Evolutionary conservation across 2,113 vertebrate species (phyloP), one percentile per base, ranked within the genome.

Genomic region (Rhabdornis inornatus): DNA sequence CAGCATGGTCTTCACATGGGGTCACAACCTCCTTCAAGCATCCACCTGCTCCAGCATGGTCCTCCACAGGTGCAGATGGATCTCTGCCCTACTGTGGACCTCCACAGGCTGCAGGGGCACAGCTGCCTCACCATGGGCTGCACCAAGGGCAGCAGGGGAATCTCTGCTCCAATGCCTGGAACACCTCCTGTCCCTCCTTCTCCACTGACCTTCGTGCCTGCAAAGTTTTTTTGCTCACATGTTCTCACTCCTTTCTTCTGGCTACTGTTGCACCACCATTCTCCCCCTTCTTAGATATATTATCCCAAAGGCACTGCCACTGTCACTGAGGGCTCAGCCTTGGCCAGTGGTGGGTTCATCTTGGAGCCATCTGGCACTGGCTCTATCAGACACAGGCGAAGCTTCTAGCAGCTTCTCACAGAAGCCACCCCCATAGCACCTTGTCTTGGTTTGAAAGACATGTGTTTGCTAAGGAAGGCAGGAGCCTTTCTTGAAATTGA

Each of bases 311-410:
- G 16, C 2, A 0, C 12, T 35, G 9, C 10, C 39, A 8, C 27
- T 5, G 6, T 12, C 6, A 3, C 37, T 47, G 60, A 12, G 12
- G 61, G 35, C 44, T 53, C 8, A 13, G 18, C 44, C 21, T 63
- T 64, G 37, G 25, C 10, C 49, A 42, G 14, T 3, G 6, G 9
- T 6, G 3, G 12, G 27, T 52, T 27, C 7, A 3, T 45, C 44
- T 6, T n/a, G 44, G 61, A 72, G 28, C 18, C 2, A 8, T 31
- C 16, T 68, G 55, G 27, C 35, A 12, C 22, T 31, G 50, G 11
- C 31, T 39, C 17, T 64, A 7, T 75, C 6, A 7, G 49, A 69
- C 35, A 39, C 0, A 9, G 21, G 19, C 0, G 0, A 79, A 74
- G 37, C 37, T 74, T 61, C 59, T 4, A 23, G n/a, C 23, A 64